phyloP scores from a whole-genome alignment of 2,113 vertebrate species.

The Choloepus hoffmanni region DNA sequence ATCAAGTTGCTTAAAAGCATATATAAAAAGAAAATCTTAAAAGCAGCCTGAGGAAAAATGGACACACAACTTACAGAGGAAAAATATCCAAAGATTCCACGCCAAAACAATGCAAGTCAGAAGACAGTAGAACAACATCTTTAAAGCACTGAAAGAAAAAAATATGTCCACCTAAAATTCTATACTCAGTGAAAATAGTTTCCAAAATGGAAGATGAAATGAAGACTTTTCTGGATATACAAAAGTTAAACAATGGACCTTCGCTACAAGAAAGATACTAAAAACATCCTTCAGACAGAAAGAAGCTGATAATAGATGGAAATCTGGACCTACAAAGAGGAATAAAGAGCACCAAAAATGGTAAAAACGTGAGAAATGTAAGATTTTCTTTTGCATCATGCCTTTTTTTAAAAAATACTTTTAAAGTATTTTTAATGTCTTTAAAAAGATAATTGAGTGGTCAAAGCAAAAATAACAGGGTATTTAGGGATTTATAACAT shows the following conservation, averaged over 20 bases:
- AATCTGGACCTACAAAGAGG: no score
- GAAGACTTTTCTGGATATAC: background rate
- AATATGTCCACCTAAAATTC: background rate
- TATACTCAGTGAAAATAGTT: background rate
- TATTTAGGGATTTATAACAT: background rate
- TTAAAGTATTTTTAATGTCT: background rate
- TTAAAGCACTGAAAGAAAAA: background rate
- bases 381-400: no score
- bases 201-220: background rate
- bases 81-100: background rate
- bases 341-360: no score
- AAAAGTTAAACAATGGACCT: background rate
- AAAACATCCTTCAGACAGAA: no score
- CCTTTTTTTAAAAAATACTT: background rate
- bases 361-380: no score
- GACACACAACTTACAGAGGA: background rate
- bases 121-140: background rate
- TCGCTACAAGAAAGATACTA: background rate
- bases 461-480: background rate
- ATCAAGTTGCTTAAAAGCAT: slow-evolving; percentile 12
- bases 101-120: background rate
- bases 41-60: background rate
- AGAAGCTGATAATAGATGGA: no score
- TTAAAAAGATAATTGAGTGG: background rate
- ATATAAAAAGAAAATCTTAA: slow-evolving; percentile 19